A percentile compares a stretch with the other conserved stretches of the same genome.
Conservation (phyloP, 2,113 vertebrate species). For the Puntigrus tetrazona region DNA sequence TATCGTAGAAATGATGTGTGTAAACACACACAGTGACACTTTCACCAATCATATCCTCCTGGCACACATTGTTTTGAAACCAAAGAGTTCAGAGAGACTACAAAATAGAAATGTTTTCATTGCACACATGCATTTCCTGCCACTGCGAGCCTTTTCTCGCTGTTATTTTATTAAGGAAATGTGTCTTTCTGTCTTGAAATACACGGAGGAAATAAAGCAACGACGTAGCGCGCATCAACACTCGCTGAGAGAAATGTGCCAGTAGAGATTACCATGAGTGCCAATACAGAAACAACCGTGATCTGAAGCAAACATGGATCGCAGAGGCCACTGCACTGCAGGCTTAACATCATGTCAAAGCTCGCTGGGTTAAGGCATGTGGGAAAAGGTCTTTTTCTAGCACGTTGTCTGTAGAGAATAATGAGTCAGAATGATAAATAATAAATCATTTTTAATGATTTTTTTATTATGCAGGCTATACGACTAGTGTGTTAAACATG, state of each 20-base stretch:
- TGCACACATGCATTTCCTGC: constrained; percentile 12
- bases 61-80: not conserved
- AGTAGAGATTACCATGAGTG: constrained; percentile 71
- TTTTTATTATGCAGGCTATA: too few species aligned
- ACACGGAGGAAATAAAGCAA: constrained; percentile 62
- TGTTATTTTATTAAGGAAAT: constrained; percentile 23
- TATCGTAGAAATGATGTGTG: not conserved
- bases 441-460: constrained; percentile 11
- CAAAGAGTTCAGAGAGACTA: not conserved
- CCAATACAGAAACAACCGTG: constrained; percentile 63
- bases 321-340: constrained; percentile 1
- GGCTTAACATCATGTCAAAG: constrained; percentile 15
- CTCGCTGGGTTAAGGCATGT: not conserved
- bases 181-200: constrained; percentile 38
- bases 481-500: not conserved
- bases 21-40: not conserved
- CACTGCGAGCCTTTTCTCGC: not conserved
- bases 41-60: not conserved
- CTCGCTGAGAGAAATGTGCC: constrained; percentile 62
- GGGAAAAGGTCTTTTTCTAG: not conserved
- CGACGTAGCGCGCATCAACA: constrained; percentile 54
- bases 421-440: constrained; percentile 14
- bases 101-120: not conserved
- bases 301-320: constrained; percentile 44
- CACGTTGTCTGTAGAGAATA: not conserved